Base-by-base conservation (phyloP, 2,113 vertebrate species). In the Trichomycterus rosablanca region DNA sequence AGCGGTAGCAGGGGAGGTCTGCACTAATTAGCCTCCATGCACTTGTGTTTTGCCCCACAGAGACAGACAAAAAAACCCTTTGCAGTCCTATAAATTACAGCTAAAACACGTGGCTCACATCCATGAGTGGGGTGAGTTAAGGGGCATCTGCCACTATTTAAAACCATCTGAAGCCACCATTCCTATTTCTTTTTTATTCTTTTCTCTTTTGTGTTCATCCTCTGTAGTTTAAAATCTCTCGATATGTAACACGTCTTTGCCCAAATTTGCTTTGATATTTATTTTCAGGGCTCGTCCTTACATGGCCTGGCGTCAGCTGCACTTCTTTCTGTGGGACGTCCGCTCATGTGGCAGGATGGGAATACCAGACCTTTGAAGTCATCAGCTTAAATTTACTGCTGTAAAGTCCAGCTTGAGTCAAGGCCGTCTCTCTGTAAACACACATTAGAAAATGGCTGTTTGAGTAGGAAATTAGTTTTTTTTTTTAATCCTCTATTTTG, bases 321-420 rank as follows among this genome's bases (percentile, higher is more conserved):
- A 32, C 49, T 32, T 64, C 39, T 39, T 49, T 64, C 30, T 63
- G 58, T 22, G 28, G 54, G 39, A 51, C 37, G 52, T 44, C 49
- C 54, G 20, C 42, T 46, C 32, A 30, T 34, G 48, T 44, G 65
- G 37, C 58, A 68, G 58, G 50, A 61, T 34, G 16, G 66, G 58
- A 68, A 68, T 68, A 62, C 58, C 66, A 68, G 58, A 68, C 58
- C 6, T 55, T 54, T 61, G 66, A 61, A 40, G 50, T 68, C 58
- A 68, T 68, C 30, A 5, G 19, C 53, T 60, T 60, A 67, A 59
- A 67, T 55, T 19, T 42, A 52, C 20, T 22, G 26, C 19, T 7
- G 30, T 30, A 40, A 40, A 40, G 37, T 40, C 3, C 37, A 32
- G 52, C 20, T 22, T 24, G 34, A 40, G 52, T 22, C n/a, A 4